Base-by-base conservation (phyloP, 2,113 vertebrate genomes). In the Dryoscopus gambensis region DNA sequence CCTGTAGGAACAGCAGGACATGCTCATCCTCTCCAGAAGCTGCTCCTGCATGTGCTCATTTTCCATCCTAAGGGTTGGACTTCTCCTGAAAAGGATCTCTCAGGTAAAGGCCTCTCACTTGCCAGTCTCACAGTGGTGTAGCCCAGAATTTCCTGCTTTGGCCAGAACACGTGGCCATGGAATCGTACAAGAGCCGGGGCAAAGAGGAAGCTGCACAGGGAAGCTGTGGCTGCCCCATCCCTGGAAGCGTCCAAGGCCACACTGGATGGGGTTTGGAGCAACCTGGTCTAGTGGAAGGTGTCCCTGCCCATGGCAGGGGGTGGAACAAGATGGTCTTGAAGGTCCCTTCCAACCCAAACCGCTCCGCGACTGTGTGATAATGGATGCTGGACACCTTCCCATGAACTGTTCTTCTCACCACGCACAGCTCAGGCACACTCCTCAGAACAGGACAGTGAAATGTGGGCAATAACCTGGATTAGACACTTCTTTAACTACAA, bases 301-400 rank as follows among this genome's bases (percentile, higher is more conserved):
- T 24, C 46, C 30, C 46, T 77, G 57, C 15, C 28, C 68, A 16
- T 6, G 52, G 27, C 27, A 65, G 52, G 7, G 13, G 44, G 14
- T 11, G 40, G 18, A 28, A 68, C 14, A 3, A 44, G 46, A 39
- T 52, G 28, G 20, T 13, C 31, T 8, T 40, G n/a, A 40, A 46
- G 17, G 46, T 40, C 62, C 28, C 24, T 75, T 75, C 37, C 62
- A 53, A 53, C 24, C 39, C 69, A 68, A 47, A 75, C 46, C 40
- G 27, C 19, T 25, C 40, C 0, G 2, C 15, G n/a, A 57, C 21
- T 52, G 33, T 0, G 0, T n/a, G 70, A 17, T 6, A 47, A 68
- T 6, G 28, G 69, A 74, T 49, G 62, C 69, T 64, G 56, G 42
- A 49, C 27, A 46, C 23, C 17, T 50, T 83, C 28, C 50, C 35